Base-by-base conservation (phyloP, 2,797 vertebrate genomes). In the Pogonophryne albipinna region DNA sequence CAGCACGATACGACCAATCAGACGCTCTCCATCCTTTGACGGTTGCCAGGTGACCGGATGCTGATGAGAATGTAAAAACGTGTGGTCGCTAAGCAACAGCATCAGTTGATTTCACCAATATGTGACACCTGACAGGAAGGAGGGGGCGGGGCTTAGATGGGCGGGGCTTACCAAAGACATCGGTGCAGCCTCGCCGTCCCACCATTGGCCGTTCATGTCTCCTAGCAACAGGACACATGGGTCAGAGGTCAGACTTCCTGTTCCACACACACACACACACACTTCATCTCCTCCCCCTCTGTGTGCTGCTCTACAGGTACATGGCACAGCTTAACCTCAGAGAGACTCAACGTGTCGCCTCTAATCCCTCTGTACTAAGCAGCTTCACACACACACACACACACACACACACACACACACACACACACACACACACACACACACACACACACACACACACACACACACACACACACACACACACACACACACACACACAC, bases 191-290 rank as follows among this genome's bases (percentile, higher is more conserved):
- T 98, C 97, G 87, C 95, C 95, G 87, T 96, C 97, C 97, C 97
- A 95, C 98, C 97, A 98, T 85, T 96, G 97, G 94, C 96, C 94
- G 93, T 99, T 97, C 98, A 99, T 96, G 95, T 98, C 97, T 96
- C 97, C 98, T 99, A 94, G 6, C 59, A 78, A 8, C 34, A 34
- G 34, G 7, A 86, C 76, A 57, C 73, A 66, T 12, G 63, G 17
- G 62, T 65, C 10, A 44, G 42, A 11, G 8, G 1, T 10, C 10
- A 44, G 9, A 34, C 6, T 34, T 34, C 34, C 1, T 34, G 34
- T 34, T 8, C 1, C 34, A 34, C 34, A 34, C 34, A 34, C 34
- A 34, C 6, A 53, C 17, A 42, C 59, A n/a, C n/a, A n/a, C n/a
- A n/a, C n/a, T 20, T 20, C 2, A 20, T 20, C 20, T 20, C 20